Evolutionary conservation across 2,113 vertebrate genomes (phyloP).

Genomic region (Serilophus lunatus): DNA sequence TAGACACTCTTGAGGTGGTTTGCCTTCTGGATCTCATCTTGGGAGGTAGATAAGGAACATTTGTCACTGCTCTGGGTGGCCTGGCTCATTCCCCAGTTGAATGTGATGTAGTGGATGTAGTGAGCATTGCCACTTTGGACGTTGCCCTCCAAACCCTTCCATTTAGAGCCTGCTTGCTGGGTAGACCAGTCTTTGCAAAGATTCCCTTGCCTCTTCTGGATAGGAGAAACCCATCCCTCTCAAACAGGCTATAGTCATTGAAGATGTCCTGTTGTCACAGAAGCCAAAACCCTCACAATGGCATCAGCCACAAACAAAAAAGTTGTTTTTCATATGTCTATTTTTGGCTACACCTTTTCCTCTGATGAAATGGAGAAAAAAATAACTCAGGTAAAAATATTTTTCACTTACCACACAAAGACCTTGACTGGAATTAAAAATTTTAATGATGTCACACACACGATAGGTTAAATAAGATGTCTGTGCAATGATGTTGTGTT

Average conservation of each 20-base stretch:
- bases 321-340: neutral
- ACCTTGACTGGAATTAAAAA: neutral
- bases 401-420: neutral
- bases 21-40: neutral
- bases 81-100: neutral
- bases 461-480: neutral
- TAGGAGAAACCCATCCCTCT: neutral
- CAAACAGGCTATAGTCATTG: neutral
- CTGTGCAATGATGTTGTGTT: neutral
- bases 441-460: no score
- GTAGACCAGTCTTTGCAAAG: neutral
- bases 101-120: no score
- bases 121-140: no score
- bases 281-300: neutral
- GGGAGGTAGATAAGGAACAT: neutral
- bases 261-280: neutral
- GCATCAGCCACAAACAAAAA: neutral
- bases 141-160: no score
- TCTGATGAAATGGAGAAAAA: neutral
- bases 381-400: neutral
- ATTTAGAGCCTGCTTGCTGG: no score
- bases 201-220: neutral
- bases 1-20: rapidly evolving
- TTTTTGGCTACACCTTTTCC: neutral
- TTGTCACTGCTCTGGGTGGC: neutral